phyloP scores from a whole-genome alignment of 53 echinoderm and acorn worm genomes.

The Temnopleurus reevesii region DNA sequence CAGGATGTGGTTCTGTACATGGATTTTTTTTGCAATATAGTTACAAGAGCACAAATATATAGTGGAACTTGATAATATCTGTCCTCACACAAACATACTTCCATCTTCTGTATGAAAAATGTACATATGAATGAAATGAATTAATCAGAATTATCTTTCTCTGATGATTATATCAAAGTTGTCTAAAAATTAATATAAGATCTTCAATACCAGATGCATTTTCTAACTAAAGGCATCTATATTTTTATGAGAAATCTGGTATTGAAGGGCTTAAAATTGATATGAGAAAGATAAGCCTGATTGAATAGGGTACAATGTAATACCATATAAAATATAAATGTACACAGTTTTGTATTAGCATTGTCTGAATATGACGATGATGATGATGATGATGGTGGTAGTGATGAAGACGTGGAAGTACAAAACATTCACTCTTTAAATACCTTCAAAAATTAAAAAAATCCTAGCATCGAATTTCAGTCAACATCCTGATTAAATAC shows the following conservation, averaged over 20 bases:
- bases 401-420: conserved; percentile 31
- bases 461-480: conserved; percentile 28
- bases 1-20: conserved; percentile 34
- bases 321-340: conserved; percentile 60
- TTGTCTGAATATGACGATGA: conserved; percentile 48
- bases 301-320: conserved; percentile 28
- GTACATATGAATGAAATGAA: conserved; percentile 54
- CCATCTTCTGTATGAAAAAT: conserved; percentile 45
- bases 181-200: background rate
- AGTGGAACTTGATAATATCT: conserved; percentile 26
- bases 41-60: conserved; percentile 50
- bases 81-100: conserved; percentile 38
- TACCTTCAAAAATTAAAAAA: background rate
- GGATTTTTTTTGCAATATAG: conserved; percentile 38
- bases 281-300: conserved; percentile 36
- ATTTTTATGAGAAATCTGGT: background rate
- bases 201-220: background rate
- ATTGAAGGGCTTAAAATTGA: background rate
- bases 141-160: conserved; percentile 39
- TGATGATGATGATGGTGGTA: conserved; percentile 18
- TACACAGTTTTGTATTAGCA: conserved; percentile 52
- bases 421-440: conserved; percentile 11
- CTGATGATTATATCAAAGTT: background rate
- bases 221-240: conserved; percentile 16
- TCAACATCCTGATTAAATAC: conserved; percentile 37